These are phyloP conservation scores for Notiomystis cincta DNA, from an alignment of 2,113 vertebrate species.

Conservation along the genomic window DNA sequence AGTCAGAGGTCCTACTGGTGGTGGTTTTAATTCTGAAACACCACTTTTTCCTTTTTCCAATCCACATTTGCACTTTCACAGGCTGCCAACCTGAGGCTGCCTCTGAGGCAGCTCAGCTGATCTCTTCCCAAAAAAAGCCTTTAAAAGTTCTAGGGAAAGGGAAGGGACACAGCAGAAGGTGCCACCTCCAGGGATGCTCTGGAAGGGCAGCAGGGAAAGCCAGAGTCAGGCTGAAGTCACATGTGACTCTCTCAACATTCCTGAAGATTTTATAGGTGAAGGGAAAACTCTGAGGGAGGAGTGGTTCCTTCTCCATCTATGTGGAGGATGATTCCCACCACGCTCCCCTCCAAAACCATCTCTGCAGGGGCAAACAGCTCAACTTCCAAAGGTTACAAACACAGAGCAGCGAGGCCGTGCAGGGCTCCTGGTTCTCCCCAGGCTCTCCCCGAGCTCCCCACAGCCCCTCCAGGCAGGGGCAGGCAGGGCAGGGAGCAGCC, in stretches of 20 bases:
- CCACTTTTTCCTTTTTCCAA: accelerated
- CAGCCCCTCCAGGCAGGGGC: accelerated
- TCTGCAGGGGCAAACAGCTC: not conserved
- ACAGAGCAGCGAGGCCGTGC: accelerated
- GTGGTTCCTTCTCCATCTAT: accelerated
- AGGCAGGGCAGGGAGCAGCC: accelerated
- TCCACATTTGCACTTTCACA: not conserved
- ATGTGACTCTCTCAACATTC: not conserved
- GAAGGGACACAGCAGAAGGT: not conserved
- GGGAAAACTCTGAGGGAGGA: not conserved
- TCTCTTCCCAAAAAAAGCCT: not conserved
- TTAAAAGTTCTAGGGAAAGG: not conserved
- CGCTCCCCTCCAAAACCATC: not conserved
- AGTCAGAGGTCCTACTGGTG: not conserved
- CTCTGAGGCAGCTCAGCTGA: not conserved
- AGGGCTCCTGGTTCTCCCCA: accelerated
- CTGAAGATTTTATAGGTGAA: not conserved
- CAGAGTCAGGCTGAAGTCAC: not conserved
- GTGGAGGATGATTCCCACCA: not conserved
- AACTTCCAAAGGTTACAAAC: not conserved
- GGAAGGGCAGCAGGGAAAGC: not conserved
- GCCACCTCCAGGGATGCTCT: not conserved
- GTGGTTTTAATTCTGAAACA: not conserved
- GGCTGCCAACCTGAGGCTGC: not conserved
- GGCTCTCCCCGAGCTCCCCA: not conserved